A percentile compares a stretch with the other conserved stretches of the same genome.
These are phyloP conservation scores for Euthynnus affinis DNA, from an alignment of 2,797 vertebrate species.

Conservation along the genomic window DNA sequence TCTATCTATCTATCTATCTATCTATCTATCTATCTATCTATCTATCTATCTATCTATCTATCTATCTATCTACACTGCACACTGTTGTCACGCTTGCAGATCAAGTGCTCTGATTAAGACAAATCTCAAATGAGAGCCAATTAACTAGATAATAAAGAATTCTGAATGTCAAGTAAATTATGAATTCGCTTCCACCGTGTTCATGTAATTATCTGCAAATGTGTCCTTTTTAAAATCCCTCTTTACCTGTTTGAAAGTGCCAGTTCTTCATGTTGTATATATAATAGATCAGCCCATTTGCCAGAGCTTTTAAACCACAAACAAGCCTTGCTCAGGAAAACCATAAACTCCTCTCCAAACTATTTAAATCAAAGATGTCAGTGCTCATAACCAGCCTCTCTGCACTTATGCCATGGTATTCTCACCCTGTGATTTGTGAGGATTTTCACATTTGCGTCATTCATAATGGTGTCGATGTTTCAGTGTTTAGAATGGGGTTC, in stretches of 20 bases:
- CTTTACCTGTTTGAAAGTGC: conserved; percentile 56
- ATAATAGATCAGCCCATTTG: conserved; percentile 61
- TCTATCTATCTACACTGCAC: neutral
- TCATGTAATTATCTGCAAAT: conserved; percentile 69
- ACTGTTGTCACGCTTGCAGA: conserved; percentile 32
- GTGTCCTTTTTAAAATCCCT: conserved; percentile 50
- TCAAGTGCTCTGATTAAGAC: conserved; percentile 48
- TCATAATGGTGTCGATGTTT: conserved; percentile 19
- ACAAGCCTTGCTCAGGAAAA: conserved; percentile 54
- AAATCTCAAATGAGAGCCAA: conserved; percentile 52
- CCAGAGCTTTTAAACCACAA: conserved; percentile 44
- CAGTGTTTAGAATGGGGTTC: conserved; percentile 8
- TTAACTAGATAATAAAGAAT: conserved; percentile 61
- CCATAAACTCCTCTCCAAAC: conserved; percentile 43
- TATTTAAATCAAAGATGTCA: conserved; percentile 41
- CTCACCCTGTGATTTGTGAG: conserved; percentile 28
- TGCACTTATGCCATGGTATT: neutral
- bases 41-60: neutral
- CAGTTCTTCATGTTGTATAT: conserved; percentile 43
- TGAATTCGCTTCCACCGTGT: conserved; percentile 56
- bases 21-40: conserved; percentile 1
- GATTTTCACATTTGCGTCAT: conserved; percentile 25
- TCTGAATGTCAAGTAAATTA: conserved; percentile 73
- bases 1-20: neutral
- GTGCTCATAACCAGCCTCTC: conserved; percentile 36